A percentile compares a stretch with the other conserved stretches of the same genome.
These are phyloP conservation scores for Peucedramus taeniatus DNA, from an alignment of 2,113 vertebrate species.

Conservation along the genomic window DNA sequence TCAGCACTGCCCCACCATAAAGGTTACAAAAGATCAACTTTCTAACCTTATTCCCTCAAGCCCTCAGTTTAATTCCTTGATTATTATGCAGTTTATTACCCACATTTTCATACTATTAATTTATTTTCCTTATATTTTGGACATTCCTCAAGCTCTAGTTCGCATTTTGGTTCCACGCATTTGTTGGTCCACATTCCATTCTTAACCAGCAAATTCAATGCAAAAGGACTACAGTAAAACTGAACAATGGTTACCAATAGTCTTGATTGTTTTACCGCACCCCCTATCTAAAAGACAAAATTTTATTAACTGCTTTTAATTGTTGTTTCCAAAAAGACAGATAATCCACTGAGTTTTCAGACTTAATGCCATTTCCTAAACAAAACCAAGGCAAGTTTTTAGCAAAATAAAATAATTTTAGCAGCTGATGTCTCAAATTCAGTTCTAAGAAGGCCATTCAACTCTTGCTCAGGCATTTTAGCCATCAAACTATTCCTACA, in stretches of 20 bases:
- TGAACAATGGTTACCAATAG: neutral
- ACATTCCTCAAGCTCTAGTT: neutral
- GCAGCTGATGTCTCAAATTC: neutral
- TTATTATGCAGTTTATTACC: neutral
- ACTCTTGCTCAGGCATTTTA: neutral
- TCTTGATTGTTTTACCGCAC: rapidly evolving
- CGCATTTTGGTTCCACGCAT: neutral
- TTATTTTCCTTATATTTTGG: neutral
- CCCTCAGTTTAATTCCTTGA: neutral
- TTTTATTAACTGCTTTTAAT: neutral
- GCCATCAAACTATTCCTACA: neutral
- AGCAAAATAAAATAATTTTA: neutral
- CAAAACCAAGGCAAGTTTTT: neutral
- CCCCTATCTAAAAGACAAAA: neutral
- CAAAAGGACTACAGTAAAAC: neutral
- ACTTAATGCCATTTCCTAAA: neutral
- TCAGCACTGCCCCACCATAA: neutral
- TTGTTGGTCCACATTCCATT: neutral
- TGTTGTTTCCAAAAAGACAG: neutral
- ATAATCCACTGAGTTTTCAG: neutral
- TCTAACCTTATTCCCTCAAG: neutral
- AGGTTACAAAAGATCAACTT: neutral
- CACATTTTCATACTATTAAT: neutral
- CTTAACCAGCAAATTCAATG: neutral
- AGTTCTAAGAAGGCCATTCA: neutral